Percentiles rank a stretch among this genome's conserved stretches.
Evolutionary conservation across 2,888 invertebrate genomes (phyloP).

Genomic region (Cerceris ruficornis): DNA sequence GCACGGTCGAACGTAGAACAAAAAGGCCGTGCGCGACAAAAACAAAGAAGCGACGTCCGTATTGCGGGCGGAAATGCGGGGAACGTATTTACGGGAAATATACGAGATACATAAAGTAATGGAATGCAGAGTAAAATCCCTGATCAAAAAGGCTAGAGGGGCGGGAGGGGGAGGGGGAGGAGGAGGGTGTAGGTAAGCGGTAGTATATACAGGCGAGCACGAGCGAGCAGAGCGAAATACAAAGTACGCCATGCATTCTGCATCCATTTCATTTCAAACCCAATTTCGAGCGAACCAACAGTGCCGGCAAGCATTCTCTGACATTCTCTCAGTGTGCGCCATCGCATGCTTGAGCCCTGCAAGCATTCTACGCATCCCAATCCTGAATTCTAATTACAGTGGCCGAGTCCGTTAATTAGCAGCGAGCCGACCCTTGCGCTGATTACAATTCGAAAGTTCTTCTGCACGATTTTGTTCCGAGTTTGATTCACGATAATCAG

Average conservation of each 20-base stretch:
- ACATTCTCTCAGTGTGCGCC: slow-evolving; percentile 13
- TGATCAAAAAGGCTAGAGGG: slow-evolving; percentile 35
- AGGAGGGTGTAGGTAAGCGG: neutral
- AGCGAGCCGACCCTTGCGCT: slow-evolving; percentile 26
- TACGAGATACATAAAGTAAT: slow-evolving; percentile 29
- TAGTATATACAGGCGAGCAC: slow-evolving; percentile 14
- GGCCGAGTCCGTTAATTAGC: slow-evolving; percentile 60
- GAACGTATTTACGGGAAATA: slow-evolving; percentile 27
- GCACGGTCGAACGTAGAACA: neutral
- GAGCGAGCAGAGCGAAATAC: slow-evolving; percentile 20
- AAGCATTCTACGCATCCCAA: slow-evolving; percentile 59
- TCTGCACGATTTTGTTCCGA: slow-evolving; percentile 23
- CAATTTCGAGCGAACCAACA: slow-evolving; percentile 53
- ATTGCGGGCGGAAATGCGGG: neutral
- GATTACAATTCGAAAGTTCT: slow-evolving; percentile 43
- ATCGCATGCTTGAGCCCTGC: slow-evolving; percentile 34
- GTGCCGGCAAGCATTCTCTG: slow-evolving; percentile 17
- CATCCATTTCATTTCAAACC: slow-evolving; percentile 61
- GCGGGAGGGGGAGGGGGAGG: no score
- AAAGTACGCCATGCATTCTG: slow-evolving; percentile 38
- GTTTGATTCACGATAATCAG: neutral
- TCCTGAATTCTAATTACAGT: slow-evolving; percentile 65
- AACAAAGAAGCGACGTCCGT: neutral
- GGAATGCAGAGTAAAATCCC: slow-evolving; percentile 29
- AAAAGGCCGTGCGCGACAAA: neutral